Percentiles rank a stretch among this genome's conserved stretches.
phyloP scores from a whole-genome alignment of 1,140 invertebrate species.

The Acyrthosiphon pisum region DNA sequence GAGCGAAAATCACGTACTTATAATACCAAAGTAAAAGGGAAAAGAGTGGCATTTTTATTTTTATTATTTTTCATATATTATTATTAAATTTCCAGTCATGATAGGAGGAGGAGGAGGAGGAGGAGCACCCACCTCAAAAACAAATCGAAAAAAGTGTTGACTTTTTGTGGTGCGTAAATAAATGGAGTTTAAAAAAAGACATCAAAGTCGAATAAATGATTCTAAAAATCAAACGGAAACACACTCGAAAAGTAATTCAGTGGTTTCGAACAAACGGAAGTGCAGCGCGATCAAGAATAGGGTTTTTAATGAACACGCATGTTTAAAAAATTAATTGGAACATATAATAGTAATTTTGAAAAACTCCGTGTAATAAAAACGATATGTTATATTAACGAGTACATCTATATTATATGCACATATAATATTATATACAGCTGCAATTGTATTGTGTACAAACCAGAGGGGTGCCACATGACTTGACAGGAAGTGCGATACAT shows the following conservation, averaged over 20 bases:
- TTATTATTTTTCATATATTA: conserved; percentile 20
- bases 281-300: conserved; percentile 14
- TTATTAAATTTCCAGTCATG: conserved; percentile 30
- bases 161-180: conserved; percentile 41
- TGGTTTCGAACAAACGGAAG: conserved; percentile 40
- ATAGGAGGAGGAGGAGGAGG: background rate
- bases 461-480: conserved; percentile 3
- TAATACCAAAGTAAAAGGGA: conserved; percentile 6
- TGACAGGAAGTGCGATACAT: conserved; percentile 19
- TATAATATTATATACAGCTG: background rate
- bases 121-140: background rate
- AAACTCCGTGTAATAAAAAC: background rate
- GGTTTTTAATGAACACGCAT: conserved; percentile 1
- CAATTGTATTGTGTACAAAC: background rate
- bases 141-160: conserved; percentile 46
- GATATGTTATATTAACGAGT: conserved; percentile 19
- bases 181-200: conserved; percentile 45
- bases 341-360: background rate
- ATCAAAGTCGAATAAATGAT: conserved; percentile 52
- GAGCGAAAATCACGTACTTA: conserved; percentile 41
- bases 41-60: conserved; percentile 36
- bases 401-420: background rate
- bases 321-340: conserved; percentile 41
- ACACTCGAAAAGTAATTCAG: conserved; percentile 39
- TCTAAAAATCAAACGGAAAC: conserved; percentile 36